Evolutionary conservation across 2,888 invertebrate genomes (phyloP), one percentile per base, ranked within the genome.

Genomic region (Caenorhabditis sulstoni): DNA sequence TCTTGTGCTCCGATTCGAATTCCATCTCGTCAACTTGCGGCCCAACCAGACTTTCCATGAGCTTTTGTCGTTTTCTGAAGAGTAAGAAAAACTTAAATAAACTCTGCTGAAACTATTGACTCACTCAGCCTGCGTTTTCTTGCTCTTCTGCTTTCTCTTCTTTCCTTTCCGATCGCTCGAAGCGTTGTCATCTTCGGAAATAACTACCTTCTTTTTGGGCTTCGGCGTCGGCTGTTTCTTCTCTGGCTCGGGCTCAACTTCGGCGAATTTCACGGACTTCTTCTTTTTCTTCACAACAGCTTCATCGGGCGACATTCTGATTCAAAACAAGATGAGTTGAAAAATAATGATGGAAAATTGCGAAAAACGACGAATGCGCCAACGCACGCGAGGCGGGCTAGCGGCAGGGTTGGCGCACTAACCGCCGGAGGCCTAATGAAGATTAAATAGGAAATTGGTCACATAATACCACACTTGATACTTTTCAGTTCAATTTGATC

Each of bases 1-100:
- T 79, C 44, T 85, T 82, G 37, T 81, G 52, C 12, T 83, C 82
- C 18, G 82, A 52, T 20, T 82, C 82, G 53, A 82, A 83, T 14
- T 82, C 82, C 37, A 85, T 74, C 8, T 75, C 79, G 22, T 85
- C 85, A 8, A 85, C 81, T 23, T 73, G 44, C 1, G 86, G 86
- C 1, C 65, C 81, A 11, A 80, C 70, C n/a, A 86, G 55, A 55
- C 73, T 79, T 45, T 82, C 82, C 74, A 86, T 79, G 22, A 82
- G 16, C 50, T 82, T 82, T 22, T 66, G 67, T 23, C 81, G 61
- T 39, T 82, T 82, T 57, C 83, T 83, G 55, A 18, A 70, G n/a
- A n/a, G n/a, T n/a, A 53, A 41, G 9, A 16, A 12, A 39, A 4
- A 39, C 8, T 20, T 23, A 14, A 1, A n/a, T n/a, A n/a, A 22